phyloP scores from a whole-genome alignment of 2,797 vertebrate genomes.

The Sorex maritimensis region DNA sequence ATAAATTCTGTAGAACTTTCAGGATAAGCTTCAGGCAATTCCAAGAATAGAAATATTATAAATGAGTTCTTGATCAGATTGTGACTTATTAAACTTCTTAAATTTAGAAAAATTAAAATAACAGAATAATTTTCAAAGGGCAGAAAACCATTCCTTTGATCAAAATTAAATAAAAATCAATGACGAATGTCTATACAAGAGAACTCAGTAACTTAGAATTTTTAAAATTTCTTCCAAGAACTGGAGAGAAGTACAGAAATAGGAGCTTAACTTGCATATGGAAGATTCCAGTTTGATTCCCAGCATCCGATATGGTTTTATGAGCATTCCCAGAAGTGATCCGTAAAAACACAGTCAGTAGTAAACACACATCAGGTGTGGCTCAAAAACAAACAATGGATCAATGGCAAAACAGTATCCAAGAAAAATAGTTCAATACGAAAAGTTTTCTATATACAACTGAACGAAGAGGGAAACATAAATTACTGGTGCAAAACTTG shows the following conservation, averaged over 20 bases:
- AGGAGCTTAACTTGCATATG: no score
- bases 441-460: not conserved
- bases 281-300: no score
- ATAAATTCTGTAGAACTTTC: not conserved
- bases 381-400: no score
- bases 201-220: not conserved
- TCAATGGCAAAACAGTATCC: not conserved
- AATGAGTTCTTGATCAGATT: not conserved
- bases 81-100: not conserved
- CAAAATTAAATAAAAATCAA: not conserved
- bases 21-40: not conserved
- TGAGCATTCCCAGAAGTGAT: no score
- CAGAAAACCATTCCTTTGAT: not conserved
- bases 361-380: no score
- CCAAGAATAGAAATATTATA: not conserved
- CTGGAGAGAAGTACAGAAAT: no score
- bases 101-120: conserved; percentile 30
- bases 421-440: not conserved
- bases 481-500: conserved; percentile 55
- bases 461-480: not conserved
- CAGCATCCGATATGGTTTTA: no score
- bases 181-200: conserved; percentile 5
- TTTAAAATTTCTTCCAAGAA: not conserved
- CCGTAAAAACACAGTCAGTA: no score
- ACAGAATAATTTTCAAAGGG: not conserved